These are phyloP conservation scores for Amphimedon queenslandica DNA, from an alignment of 37 sponge, comb jelly and placozoan species.

Conservation along the genomic window DNA sequence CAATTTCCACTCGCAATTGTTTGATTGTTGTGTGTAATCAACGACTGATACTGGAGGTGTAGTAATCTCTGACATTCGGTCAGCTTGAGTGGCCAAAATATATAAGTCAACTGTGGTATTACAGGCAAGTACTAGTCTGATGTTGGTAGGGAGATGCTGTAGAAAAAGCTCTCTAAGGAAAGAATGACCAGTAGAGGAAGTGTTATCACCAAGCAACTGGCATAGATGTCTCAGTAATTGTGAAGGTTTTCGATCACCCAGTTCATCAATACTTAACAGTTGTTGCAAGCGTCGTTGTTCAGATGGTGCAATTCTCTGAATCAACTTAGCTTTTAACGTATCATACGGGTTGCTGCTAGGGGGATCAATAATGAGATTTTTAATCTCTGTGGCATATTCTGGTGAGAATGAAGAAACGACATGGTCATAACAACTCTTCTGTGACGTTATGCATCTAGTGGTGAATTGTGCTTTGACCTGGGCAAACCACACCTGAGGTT, in stretches of 20 bases:
- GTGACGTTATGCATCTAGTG: too few relatives aligned
- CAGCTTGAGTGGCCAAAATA: slow-evolving; percentile 54
- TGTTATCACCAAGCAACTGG: slow-evolving; percentile 57
- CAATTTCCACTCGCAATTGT: too few relatives aligned
- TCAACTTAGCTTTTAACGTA: too few relatives aligned
- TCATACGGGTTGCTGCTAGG: slow-evolving; percentile 32
- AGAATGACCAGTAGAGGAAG: too few relatives aligned
- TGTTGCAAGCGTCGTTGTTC: too few relatives aligned
- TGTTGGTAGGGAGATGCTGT: neutral
- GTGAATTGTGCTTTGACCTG: too few relatives aligned
- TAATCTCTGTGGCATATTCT: slow-evolving; percentile 46
- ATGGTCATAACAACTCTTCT: slow-evolving; percentile 39
- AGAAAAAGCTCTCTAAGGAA: too few relatives aligned
- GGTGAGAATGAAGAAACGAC: slow-evolving; percentile 34
- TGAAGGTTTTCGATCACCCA: slow-evolving; percentile 56
- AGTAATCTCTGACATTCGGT: slow-evolving; percentile 47
- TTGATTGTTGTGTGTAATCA: too few relatives aligned
- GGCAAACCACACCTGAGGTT: slow-evolving; percentile 57
- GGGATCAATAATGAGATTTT: slow-evolving; percentile 32
- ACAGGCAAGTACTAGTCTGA: too few relatives aligned
- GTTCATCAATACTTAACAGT: too few relatives aligned
- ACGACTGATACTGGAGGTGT: too few relatives aligned
- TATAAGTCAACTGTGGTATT: too few relatives aligned
- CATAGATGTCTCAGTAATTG: slow-evolving; percentile 48
- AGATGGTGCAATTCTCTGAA: slow-evolving; percentile 33